These are phyloP conservation scores for Palythoa caribaeorum DNA, from an alignment of 92 coral and sea anemone genomes.

Conservation along the genomic window DNA sequence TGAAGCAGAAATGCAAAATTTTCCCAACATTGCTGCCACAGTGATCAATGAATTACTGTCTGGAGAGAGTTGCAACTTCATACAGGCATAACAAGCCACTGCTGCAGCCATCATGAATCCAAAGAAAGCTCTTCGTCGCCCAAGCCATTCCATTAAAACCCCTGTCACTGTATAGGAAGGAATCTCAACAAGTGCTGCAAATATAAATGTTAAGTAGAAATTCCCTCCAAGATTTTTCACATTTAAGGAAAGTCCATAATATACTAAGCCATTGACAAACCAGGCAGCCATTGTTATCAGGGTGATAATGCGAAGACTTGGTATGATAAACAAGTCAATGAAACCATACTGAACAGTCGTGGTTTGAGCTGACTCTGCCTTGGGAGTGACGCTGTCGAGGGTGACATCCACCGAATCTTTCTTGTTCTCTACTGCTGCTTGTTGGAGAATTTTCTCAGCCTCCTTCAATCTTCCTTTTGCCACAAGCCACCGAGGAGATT, in stretches of 20 bases:
- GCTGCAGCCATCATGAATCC: constrained; percentile 84
- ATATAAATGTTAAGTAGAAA: constrained; percentile 81
- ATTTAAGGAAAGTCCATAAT: constrained; percentile 94
- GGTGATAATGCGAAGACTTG: constrained; percentile 66
- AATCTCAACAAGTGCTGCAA: constrained; percentile 83
- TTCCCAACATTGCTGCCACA: constrained; percentile 82
- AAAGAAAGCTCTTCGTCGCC: constrained; percentile 83
- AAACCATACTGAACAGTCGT: constrained; percentile 56
- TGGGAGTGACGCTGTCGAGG: neutral
- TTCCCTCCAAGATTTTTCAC: constrained; percentile 95
- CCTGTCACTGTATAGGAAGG: constrained; percentile 77
- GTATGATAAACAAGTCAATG: constrained; percentile 76
- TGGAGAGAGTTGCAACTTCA: constrained; percentile 73
- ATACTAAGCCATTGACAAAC: constrained; percentile 90
- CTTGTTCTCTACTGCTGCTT: constrained; percentile 76
- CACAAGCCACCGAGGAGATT: constrained; percentile 94
- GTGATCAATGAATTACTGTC: constrained; percentile 51
- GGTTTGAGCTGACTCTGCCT: constrained; percentile 15
- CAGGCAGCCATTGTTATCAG: constrained; percentile 73
- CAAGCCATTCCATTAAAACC: constrained; percentile 70
- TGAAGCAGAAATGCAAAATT: constrained; percentile 91
- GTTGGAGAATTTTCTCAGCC: constrained; percentile 79
- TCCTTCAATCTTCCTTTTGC: constrained; percentile 77
- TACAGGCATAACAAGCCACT: constrained; percentile 73
- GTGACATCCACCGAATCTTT: constrained; percentile 29